phyloP scores from a whole-genome alignment of 2,113 vertebrate species.

The Lipotes vexillifer region DNA sequence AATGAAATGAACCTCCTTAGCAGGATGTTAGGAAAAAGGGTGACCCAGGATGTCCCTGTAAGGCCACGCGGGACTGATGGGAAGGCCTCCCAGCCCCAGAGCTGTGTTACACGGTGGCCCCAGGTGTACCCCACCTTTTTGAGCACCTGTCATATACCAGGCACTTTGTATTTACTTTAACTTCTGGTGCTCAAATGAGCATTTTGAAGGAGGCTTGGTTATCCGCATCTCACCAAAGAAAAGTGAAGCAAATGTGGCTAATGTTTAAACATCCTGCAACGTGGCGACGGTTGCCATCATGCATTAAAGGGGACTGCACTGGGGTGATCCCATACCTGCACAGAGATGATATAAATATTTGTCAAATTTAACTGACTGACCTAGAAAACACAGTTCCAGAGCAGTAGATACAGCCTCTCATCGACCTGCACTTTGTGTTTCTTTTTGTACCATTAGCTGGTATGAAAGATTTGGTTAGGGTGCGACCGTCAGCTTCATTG shows the following conservation, averaged over 20 bases:
- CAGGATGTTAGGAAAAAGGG: neutral
- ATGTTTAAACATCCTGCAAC: neutral
- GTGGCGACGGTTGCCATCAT: neutral
- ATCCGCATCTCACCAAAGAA: neutral
- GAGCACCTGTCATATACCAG: neutral
- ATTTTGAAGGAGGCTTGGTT: neutral
- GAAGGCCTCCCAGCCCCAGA: neutral
- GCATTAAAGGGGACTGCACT: neutral
- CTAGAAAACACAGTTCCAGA: neutral
- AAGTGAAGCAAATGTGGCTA: neutral
- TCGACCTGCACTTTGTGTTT: fast-evolving
- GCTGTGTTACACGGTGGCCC: neutral
- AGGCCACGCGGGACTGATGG: neutral
- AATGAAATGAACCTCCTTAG: neutral
- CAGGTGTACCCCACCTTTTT: neutral
- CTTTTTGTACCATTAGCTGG: neutral
- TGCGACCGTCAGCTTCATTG: neutral
- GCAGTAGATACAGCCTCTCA: neutral
- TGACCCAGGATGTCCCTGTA: neutral
- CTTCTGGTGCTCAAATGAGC: neutral
- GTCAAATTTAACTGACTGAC: neutral
- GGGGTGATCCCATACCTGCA: fast-evolving
- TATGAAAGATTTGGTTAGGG: neutral
- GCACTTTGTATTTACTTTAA: neutral
- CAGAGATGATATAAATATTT: neutral